Base-by-base conservation (phyloP, 2,113 vertebrate species). In the Anser brachyrhynchus region DNA sequence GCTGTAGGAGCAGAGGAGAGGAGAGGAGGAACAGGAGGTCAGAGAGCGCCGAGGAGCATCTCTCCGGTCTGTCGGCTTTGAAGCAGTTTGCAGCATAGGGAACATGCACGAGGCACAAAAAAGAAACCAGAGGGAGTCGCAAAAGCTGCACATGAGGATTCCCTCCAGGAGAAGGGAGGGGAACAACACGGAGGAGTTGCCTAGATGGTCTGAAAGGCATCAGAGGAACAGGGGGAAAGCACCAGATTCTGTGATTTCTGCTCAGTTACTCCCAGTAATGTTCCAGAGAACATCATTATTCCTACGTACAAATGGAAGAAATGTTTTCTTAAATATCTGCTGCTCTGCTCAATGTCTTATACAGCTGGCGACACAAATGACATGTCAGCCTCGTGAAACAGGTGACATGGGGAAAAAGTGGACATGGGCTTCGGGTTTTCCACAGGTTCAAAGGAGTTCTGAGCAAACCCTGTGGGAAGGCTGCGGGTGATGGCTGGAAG, bases 311-410 rank as follows among this genome's bases (percentile, higher is more conserved):
- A 61, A 67, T 0, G 2, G 54, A 79, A 0, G 0, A 49, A 14
- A 2, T 3, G 10, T 84, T 94, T 94, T 39, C 57, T 87, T 21
- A 46, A 33, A 37, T 33, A 80, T 58, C 79, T 90, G 64, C 74
- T 57, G 0, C 73, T 74, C 70, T 84, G 87, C 74, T 72, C 87
- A 13, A 1, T 2, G 33, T 35, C 70, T 87, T 6, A 9, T 25
- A 26, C 71, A 83, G 75, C 31, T 57, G 64, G 26, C 39, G 72
- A 29, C 87, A 80, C n/a, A 35, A 29, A 70, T 22, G 41, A 1
- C 46, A 4, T 0, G 0, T 7, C 70, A 74, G 67, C 41, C 2
- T 3, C 51, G 35, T 0, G 29, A 57, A 70, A 9, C 3, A 8
- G 51, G 67, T 20, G 55, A 15, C 39, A 10, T 0, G 41, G 59